Base-by-base conservation (phyloP, 2,888 invertebrate species). In the Andrena bicolor region DNA sequence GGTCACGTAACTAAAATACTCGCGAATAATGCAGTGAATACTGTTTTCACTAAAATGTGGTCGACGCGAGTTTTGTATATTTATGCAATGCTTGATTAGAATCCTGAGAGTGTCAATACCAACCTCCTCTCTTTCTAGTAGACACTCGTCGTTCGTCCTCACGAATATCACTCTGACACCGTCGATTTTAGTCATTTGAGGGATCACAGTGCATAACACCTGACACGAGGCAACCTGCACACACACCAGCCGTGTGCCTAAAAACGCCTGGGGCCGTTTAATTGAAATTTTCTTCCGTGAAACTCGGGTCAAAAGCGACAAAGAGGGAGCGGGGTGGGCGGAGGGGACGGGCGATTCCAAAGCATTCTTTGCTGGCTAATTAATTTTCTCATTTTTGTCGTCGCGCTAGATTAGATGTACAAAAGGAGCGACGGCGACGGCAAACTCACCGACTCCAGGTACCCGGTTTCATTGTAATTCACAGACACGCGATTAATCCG, bases 401-500 rank as follows among this genome's bases (percentile, higher is more conserved):
- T 20, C 28, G 20, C 28, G 16, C 10, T 28, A 63, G 30, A 51
- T 51, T 28, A 20, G 23, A n/a, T 26, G 7, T 10, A 26, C 28
- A 35, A 41, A 10, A 26, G 32, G 23, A 20, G 35, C 58, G 28
- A 7, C 23, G 41, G 28, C 35, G 48, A 58, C 48, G 56, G 28
- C 41, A 41, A 71, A 23, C 30, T 30, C n/a, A 28, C 8, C 13
- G 61, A 28, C 8, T 20, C 2, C 69, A 16, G 41, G 28, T 35
- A 26, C 41, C 28, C 32, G 32, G 60, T 69, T 65, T 74, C 70
- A 64, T 48, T 71, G 68, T 72, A 76, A 87, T 82, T 85, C 56
- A 48, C 76, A 26, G 56, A 58, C 58, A 48, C 35, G 48, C 70
- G 76, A 72, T 87, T 87, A 85, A 82, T 76, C 35, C 68, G 63